A percentile compares a stretch with the other conserved stretches of the same genome.
Conservation (phyloP, 2,113 vertebrate species). For the Myodes glareolus region DNA sequence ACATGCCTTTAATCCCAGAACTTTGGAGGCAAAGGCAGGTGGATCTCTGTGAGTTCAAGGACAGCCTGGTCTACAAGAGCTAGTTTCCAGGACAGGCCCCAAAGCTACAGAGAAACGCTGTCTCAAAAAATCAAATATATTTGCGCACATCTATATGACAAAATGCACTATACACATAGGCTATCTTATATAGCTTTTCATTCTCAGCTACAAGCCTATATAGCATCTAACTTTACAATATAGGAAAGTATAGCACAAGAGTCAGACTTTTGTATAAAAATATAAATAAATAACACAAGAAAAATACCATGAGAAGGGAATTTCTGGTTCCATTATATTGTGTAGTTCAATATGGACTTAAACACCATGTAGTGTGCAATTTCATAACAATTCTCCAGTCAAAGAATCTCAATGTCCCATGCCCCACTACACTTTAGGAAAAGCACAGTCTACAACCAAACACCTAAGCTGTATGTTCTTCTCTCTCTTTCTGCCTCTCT, state of each 20-base stretch:
- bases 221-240: not conserved
- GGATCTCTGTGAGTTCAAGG: too few relatives aligned
- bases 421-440: not conserved
- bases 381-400: not conserved
- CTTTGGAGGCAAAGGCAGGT: too few relatives aligned
- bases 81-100: too few relatives aligned
- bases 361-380: not conserved
- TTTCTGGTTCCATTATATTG: not conserved
- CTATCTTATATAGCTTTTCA: not conserved
- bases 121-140: too few relatives aligned
- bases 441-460: not conserved
- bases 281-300: not conserved
- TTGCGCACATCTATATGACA: not conserved
- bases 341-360: not conserved
- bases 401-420: not conserved
- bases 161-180: not conserved
- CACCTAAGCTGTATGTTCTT: not conserved
- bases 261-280: not conserved
- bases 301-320: not conserved
- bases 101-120: too few relatives aligned
- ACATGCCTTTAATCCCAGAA: too few relatives aligned
- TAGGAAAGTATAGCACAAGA: not conserved
- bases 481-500: not conserved
- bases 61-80: too few relatives aligned
- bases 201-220: not conserved